Base-by-base conservation (phyloP, 92 coral and sea anemone genomes). In the Bergia sp. region DNA sequence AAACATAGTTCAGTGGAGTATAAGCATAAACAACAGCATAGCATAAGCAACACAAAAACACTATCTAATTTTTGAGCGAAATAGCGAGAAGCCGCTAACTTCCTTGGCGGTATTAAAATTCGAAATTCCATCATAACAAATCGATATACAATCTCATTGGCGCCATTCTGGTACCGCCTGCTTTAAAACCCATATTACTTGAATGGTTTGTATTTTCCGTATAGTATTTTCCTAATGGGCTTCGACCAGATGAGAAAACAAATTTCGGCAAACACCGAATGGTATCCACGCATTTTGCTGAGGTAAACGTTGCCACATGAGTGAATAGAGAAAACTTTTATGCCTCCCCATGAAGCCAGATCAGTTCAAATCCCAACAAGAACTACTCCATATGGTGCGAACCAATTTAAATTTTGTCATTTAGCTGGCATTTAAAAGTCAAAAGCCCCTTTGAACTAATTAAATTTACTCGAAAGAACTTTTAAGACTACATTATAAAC, bases 181-280 rank as follows among this genome's bases (percentile, higher is more conserved):
- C 87, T 84, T 84, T 65, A 84, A 82, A 65, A 53, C 55, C 75
- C 36, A 39, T 69, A 41, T 84, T 49, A 79, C 65, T 84, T 84
- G 87, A 84, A 76, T 64, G 86, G 76, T 64, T 82, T 82, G 77
- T 55, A 41, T 40, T 76, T 84, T 84, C 87, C 87, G 87, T 74
- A 10, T 13, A 84, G 67, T 71, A 71, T 84, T 84, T 73, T 84
- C 7, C 79, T 84, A 74, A 84, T 84, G 87, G 87, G 41, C 37
- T 84, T 37, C 66, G n/a, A 84, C 79, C 87, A 84, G 87, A 84
- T 84, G 87, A 84, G 29, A 71, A 84, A 84, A 84, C 87, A 84
- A 44, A 84, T 45, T 49, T 84, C 49, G 72, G 72, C 40, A 38
- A 73, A 38, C 77, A 61, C 29, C 23, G 80, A 79, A 44, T 38